These are phyloP conservation scores for Mamestra brassicae DNA, from an alignment of 2,888 invertebrate genomes.

Conservation along the genomic window DNA sequence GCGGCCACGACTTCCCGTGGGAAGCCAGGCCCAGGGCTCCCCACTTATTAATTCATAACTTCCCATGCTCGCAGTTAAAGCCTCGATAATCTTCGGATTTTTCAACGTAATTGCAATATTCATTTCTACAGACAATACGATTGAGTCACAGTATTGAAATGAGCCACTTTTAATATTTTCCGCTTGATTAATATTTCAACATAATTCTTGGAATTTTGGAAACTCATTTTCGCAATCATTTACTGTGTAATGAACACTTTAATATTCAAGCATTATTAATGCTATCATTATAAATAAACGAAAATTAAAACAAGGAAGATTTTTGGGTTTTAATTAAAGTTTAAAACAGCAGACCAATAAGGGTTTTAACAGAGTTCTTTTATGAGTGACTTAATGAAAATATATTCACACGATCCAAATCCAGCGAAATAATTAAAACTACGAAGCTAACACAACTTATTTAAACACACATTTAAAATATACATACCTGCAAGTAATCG, in stretches of 20 bases:
- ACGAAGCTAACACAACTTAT: conserved; percentile 54
- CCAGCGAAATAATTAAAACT: conserved; percentile 41
- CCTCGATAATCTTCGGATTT: conserved; percentile 78
- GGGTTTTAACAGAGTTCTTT: conserved; percentile 19
- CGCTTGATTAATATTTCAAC: conserved; percentile 55
- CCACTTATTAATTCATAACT: conserved; percentile 85
- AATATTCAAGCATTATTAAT: conserved; percentile 56
- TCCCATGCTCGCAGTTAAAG: conserved; percentile 77
- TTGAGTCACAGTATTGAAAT: conserved; percentile 41
- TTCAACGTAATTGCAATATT: conserved; percentile 67
- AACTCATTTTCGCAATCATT: conserved; percentile 57
- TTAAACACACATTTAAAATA: conserved; percentile 66
- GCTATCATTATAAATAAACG: conserved; percentile 55
- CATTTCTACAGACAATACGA: conserved; percentile 44
- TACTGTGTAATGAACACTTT: conserved; percentile 59
- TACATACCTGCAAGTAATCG: conserved; percentile 72
- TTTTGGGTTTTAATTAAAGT: conserved; percentile 47
- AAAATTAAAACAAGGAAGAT: conserved; percentile 49
- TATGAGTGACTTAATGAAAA: conserved; percentile 33
- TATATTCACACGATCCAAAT: conserved; percentile 21
- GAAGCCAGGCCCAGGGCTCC: conserved; percentile 76
- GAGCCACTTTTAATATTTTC: conserved; percentile 45
- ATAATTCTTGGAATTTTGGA: conserved; percentile 57
- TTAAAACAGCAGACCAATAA: conserved; percentile 33
- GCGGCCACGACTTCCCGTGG: conserved; percentile 81